These are phyloP conservation scores for Xyrichtys novacula DNA, from an alignment of 2,797 vertebrate genomes.

Conservation along the genomic window DNA sequence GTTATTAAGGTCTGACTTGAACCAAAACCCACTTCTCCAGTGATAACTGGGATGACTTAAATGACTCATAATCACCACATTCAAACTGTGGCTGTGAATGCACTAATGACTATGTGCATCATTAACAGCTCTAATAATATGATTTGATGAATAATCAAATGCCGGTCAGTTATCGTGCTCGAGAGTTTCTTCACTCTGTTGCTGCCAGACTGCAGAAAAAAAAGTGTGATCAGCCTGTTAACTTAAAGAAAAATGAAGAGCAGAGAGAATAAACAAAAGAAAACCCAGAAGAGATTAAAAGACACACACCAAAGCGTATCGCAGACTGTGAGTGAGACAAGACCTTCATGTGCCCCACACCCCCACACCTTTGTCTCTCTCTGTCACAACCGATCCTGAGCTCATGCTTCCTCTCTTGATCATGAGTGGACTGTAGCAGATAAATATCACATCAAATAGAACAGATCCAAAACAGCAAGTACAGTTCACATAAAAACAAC, in stretches of 20 bases:
- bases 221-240: background rate
- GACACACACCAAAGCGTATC: background rate
- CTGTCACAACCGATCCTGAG: background rate
- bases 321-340: background rate
- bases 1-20: background rate
- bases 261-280: background rate
- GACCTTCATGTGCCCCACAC: background rate
- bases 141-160: background rate
- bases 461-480: background rate
- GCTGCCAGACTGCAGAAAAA: background rate
- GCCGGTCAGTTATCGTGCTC: no score
- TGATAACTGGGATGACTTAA: no score
- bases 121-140: background rate
- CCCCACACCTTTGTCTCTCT: background rate
- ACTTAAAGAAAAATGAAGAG: background rate
- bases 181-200: background rate
- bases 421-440: background rate
- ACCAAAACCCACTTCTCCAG: background rate
- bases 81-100: background rate
- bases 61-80: background rate
- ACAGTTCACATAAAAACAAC: background rate
- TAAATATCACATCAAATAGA: background rate
- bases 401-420: background rate
- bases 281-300: background rate
- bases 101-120: background rate